These are phyloP conservation scores for Cheilosia impressa DNA, from an alignment of 2,888 invertebrate species.

Conservation along the genomic window DNA sequence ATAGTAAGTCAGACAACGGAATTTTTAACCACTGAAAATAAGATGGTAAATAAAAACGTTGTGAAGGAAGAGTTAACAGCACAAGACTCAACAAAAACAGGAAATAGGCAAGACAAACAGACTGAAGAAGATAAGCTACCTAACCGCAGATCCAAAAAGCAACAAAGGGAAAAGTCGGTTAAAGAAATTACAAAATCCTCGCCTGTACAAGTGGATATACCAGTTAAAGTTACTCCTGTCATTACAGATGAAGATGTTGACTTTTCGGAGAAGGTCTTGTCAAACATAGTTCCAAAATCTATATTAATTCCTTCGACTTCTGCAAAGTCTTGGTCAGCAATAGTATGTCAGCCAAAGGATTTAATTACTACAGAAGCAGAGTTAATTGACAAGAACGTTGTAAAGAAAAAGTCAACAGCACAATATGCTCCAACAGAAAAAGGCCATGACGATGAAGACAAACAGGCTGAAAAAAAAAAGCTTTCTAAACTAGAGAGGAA, in stretches of 20 bases:
- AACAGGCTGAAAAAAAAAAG: not conserved
- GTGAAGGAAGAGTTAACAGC: not conserved
- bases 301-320: not conserved
- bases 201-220: not conserved
- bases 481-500: not conserved
- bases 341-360: slow-evolving; percentile 35
- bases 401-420: not conserved
- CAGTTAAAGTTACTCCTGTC: no score
- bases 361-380: not conserved
- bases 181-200: not conserved
- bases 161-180: not conserved
- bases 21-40: not conserved
- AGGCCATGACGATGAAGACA: not conserved
- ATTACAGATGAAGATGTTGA: not conserved
- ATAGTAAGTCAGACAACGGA: slow-evolving; percentile 37
- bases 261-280: not conserved
- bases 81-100: not conserved
- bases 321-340: slow-evolving; percentile 25
- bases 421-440: not conserved
- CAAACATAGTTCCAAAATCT: not conserved
- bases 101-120: not conserved
- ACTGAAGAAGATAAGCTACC: not conserved
- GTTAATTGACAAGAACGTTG: not conserved
- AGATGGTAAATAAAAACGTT: not conserved
- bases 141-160: slow-evolving; percentile 10